Evolutionary conservation across 2,797 vertebrate species (phyloP).

Genomic region (Galago senegalensis): DNA sequence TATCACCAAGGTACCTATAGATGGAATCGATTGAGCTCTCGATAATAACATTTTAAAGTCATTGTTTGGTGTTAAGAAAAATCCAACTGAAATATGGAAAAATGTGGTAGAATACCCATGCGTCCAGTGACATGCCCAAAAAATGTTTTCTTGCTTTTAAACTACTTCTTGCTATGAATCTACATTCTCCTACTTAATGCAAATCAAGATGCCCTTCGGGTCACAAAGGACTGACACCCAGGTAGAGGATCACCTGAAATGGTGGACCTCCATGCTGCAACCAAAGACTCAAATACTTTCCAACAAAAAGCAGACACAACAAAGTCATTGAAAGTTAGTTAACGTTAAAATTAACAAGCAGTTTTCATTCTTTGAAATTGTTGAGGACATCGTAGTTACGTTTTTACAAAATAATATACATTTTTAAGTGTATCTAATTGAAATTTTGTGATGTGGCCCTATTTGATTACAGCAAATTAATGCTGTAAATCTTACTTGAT

Average conservation of each 20-base stretch:
- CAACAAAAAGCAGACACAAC: neutral
- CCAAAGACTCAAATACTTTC: neutral
- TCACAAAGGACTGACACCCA: neutral
- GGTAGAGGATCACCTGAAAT: neutral
- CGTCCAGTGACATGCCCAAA: neutral
- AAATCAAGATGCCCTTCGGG: neutral
- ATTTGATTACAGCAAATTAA: neutral
- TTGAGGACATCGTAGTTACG: neutral
- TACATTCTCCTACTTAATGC: neutral
- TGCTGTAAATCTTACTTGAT: neutral
- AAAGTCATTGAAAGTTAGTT: neutral
- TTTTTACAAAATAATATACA: neutral
- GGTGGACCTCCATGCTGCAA: neutral
- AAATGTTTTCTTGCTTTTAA: neutral
- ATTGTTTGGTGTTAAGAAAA: neutral
- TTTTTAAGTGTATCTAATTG: neutral
- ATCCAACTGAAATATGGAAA: neutral
- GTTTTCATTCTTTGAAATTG: neutral
- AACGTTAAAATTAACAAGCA: neutral
- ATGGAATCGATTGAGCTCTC: neutral
- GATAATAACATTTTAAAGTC: neutral
- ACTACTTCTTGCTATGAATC: neutral
- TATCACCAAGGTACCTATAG: neutral
- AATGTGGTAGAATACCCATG: neutral
- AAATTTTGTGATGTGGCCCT: neutral